Evolutionary conservation across 2,888 invertebrate genomes (phyloP), one percentile per base, ranked within the genome.

Genomic region (Acronicta alni): DNA sequence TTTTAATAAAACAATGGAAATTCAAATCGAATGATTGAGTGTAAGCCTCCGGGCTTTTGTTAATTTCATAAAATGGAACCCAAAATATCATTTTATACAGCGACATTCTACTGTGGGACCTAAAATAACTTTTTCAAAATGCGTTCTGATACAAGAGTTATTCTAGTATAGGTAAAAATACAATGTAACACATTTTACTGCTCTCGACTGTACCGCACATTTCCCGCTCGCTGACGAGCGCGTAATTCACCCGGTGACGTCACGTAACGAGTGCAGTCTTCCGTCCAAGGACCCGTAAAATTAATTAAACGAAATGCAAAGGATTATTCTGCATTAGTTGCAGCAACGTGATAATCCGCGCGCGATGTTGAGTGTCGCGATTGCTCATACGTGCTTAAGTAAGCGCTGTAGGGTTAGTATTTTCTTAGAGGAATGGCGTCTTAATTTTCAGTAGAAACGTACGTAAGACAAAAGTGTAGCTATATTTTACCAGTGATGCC

Each of bases 221-320:
- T 48, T 48, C 32, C 44, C 43, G 35, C 30, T 57, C 18, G 45
- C 47, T 56, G 62, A 69, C 53, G 65, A 65, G 52, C 65, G 66
- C 66, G 67, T 80, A 67, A 80, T 75, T 72, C 67, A 63, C 61
- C 64, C 71, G 65, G 65, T 75, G 72, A 65, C 67, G 58, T 56
- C 51, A 60, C 67, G 61, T 80, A 79, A 83, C 76, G 75, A 82
- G 78, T 74, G 60, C 57, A 76, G 72, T 77, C 77, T 82, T 65
- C 67, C 67, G 68, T 75, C 74, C 80, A 81, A 85, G 79, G 66
- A 83, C 75, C 78, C 81, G 80, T 81, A 72, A 85, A 89, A 87
- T 87, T 87, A 87, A 88, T 88, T 87, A 84, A 85, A 87, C 75
- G 77, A 84, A 86, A 86, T 81, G 84, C 82, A 82, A 81, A 78